Evolutionary conservation across 2,888 invertebrate genomes (phyloP).

Genomic region (Nineta flava): DNA sequence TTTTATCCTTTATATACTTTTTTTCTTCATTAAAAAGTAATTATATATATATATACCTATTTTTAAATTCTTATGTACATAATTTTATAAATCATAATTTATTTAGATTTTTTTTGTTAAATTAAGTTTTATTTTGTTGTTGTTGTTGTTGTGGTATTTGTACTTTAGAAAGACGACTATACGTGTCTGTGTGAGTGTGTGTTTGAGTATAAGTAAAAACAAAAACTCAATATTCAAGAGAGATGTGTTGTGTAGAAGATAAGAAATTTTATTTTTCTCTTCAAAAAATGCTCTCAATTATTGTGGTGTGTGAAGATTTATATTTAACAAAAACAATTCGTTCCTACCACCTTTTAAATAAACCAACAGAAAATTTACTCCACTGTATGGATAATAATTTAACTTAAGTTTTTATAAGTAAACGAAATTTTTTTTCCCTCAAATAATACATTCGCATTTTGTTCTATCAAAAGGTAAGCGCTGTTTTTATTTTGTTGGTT

Average conservation of each 20-base stretch:
- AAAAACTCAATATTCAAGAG: too few relatives aligned
- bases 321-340: not conserved
- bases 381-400: not conserved
- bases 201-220: too few relatives aligned
- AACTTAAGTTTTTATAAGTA: too few relatives aligned
- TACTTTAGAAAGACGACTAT: conserved; percentile 5
- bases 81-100: not conserved
- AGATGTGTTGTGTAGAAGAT: too few relatives aligned
- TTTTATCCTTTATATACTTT: not conserved
- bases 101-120: not conserved
- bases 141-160: not conserved
- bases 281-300: too few relatives aligned
- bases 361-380: not conserved
- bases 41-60: not conserved
- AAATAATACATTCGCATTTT: too few relatives aligned
- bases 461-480: too few relatives aligned
- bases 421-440: too few relatives aligned
- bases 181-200: too few relatives aligned
- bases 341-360: conserved; percentile 1
- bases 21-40: not conserved
- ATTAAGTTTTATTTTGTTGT: conserved; percentile 1
- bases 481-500: too few relatives aligned
- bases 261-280: too few relatives aligned
- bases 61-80: not conserved
- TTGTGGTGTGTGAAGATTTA: not conserved